A percentile compares a stretch with the other conserved stretches of the same genome.
These are phyloP conservation scores for Harpegnathos saltator DNA, from an alignment of 1,140 invertebrate genomes.

Conservation along the genomic window DNA sequence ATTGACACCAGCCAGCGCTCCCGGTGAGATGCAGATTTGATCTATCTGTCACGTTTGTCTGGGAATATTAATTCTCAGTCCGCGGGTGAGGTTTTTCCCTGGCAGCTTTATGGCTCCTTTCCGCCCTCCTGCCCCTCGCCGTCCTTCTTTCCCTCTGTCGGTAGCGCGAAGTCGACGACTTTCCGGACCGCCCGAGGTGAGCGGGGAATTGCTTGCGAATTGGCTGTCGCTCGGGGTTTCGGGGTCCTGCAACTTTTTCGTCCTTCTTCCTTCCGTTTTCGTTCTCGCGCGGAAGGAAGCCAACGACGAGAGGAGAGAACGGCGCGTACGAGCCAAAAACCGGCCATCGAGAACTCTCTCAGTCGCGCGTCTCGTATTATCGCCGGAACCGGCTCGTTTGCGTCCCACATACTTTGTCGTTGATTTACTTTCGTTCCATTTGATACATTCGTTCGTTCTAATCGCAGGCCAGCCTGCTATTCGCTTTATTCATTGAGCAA, in stretches of 20 bases:
- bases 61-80: constrained; percentile 83
- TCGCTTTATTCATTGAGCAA: neutral
- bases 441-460: too few species aligned
- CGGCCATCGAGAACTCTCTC: constrained; percentile 25
- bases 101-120: constrained; percentile 70
- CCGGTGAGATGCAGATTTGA: constrained; percentile 84
- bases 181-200: constrained; percentile 76
- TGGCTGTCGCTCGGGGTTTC: constrained; percentile 76
- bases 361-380: neutral
- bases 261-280: constrained; percentile 50
- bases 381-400: neutral
- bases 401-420: neutral
- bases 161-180: constrained; percentile 54
- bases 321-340: constrained; percentile 54
- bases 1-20: constrained; percentile 80
- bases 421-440: neutral
- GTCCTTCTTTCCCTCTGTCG: constrained; percentile 1
- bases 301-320: constrained; percentile 50
- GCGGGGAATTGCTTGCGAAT: constrained; percentile 80
- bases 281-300: constrained; percentile 66
- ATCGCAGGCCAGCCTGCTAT: neutral
- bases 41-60: constrained; percentile 85
- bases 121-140: constrained; percentile 28
- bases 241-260: constrained; percentile 62
- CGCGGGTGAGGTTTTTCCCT: constrained; percentile 68